These are phyloP conservation scores for Drosophila elegans DNA, from an alignment of 1,140 invertebrate genomes.

Conservation along the genomic window DNA sequence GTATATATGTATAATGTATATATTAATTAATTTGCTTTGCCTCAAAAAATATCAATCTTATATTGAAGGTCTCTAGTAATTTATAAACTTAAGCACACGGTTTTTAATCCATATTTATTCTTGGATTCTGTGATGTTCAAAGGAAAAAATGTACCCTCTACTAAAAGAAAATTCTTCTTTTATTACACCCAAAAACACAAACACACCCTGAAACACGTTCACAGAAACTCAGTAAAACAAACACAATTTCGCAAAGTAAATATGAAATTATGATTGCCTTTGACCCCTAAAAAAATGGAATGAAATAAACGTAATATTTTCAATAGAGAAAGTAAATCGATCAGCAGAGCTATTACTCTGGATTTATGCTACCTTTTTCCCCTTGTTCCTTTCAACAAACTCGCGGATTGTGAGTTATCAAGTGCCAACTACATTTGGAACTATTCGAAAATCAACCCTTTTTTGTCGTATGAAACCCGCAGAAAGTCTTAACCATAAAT, in stretches of 20 bases:
- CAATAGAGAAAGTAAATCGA: constrained; percentile 58
- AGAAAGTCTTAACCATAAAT: constrained; percentile 58
- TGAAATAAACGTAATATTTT: constrained; percentile 30
- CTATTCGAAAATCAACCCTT: constrained; percentile 40
- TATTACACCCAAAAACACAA: constrained; percentile 4
- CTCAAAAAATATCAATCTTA: too few species aligned
- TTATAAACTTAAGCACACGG: too few species aligned
- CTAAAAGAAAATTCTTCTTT: background rate
- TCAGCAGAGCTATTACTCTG: constrained; percentile 37
- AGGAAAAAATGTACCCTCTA: background rate
- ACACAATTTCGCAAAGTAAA: constrained; percentile 73
- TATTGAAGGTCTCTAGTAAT: too few species aligned
- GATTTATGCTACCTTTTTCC: constrained; percentile 8
- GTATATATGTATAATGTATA: too few species aligned
- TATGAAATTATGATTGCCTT: constrained; percentile 77
- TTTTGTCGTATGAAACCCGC: constrained; percentile 20
- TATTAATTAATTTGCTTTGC: too few species aligned
- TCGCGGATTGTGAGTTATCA: constrained; percentile 30
- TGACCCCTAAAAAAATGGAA: constrained; percentile 20
- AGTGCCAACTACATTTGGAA: constrained; percentile 16
- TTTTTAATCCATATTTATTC: too few species aligned
- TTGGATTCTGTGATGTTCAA: background rate
- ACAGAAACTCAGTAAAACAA: constrained; percentile 59
- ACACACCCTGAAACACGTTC: background rate
- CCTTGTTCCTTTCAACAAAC: constrained; percentile 26